Evolutionary conservation across 2,113 vertebrate species (phyloP), one percentile per base, ranked within the genome.

Genomic region (Onychorhynchus coronatus): DNA sequence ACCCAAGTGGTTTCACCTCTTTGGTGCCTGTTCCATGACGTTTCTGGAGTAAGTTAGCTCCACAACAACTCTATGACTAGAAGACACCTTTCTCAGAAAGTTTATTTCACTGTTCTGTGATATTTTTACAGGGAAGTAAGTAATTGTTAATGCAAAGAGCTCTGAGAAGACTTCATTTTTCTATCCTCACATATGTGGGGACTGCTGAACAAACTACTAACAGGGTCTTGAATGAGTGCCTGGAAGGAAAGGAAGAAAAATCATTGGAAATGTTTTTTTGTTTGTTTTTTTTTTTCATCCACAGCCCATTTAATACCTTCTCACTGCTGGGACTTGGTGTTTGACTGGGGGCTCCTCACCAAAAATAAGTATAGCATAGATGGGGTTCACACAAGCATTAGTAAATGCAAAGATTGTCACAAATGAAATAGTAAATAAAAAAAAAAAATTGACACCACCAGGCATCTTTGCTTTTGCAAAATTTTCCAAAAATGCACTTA

Each of bases 101-200:
- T n/a, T 72, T 76, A 46, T 93, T 68, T 82, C 25, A 44, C 18
- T 76, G 15, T 17, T 75, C 19, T 72, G 16, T 52, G 61, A 27
- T 5, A 14, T 68, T 85, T 85, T 67, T 78, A 44, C 11, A 27
- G 22, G 21, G 20, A 76, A 81, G 6, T 22, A 93, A 90, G 41
- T n/a, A 25, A 42, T 12, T 53, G 14, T 76, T 71, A 65, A 68
- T 23, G 15, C 10, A 82, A 78, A 75, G 24, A 77, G 14, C 30
- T 80, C 52, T 52, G 44, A 92, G 44, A 75, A 74, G 49, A 41
- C 56, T 86, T 86, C 1, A 14, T 74, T 88, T 71, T 81, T 62
- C 27, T 77, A 17, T 50, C 21, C 31, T 61, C 0, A 0, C 19
- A 33, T 30, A 30, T 2, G 0, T 53, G 20, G 56, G 41, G 35